Evolutionary conservation across 2,113 vertebrate genomes (phyloP), one percentile per base, ranked within the genome.

Genomic region (Macrotis lagotis): DNA sequence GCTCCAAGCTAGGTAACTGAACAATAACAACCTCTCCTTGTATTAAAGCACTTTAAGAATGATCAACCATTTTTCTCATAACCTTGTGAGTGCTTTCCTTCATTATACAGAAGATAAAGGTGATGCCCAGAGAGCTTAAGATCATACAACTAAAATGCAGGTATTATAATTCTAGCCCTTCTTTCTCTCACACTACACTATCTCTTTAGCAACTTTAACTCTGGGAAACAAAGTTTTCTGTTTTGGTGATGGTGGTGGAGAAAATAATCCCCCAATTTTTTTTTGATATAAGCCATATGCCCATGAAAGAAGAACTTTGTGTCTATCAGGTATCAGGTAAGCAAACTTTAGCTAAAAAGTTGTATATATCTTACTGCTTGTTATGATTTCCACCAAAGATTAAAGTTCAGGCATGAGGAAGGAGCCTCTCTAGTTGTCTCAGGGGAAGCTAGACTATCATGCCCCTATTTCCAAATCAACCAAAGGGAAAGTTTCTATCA

Each of bases 381-480:
- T 50, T 92, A 51, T 91, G 47, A 52, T 92, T 55, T 51, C 47
- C 8, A 51, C 8, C 8, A 0, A 0, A 48, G 74, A 95, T 3
- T 93, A 66, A 95, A 95, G 49, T 89, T 53, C 92, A 83, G 89
- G 16, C 91, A 55, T 90, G 91, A 74, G 74, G 88, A 94, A 47
- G 93, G n/a, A 55, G 51, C 50, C 25, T 92, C 92, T 93, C 89
- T 25, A 88, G 91, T 51, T 59, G 91, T 44, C 48, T 51, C 74
- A 48, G 94, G 92, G 52, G n/a, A 11, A 26, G 66, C 66, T 90
- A 90, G 53, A 47, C 24, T 90, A 92, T 93, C 26, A 24, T 59
- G 52, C 55, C 89, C 92, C 93, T 49, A 83, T 83, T 92, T 74
- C 88, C 51, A 48, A 51, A 49, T 95, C 91, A 93, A 51, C 74